phyloP scores from a whole-genome alignment of 1,140 invertebrate genomes.

The Aphelenchoides fujianensis region DNA sequence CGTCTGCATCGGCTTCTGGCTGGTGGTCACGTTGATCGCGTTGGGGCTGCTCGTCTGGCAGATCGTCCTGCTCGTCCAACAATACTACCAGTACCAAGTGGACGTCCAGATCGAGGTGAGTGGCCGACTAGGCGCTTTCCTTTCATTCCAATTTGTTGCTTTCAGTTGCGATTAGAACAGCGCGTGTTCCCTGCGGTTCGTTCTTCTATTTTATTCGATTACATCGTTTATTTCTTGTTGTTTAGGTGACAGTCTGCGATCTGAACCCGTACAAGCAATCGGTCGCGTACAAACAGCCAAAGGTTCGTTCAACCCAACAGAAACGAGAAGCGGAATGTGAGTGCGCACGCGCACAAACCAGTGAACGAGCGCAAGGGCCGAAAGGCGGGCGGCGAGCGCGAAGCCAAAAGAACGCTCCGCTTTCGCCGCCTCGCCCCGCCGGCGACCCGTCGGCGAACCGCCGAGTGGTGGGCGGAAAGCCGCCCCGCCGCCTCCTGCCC shows the following conservation, averaged over 20 bases:
- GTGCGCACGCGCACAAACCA: no score
- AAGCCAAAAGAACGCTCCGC: neutral
- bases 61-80: slow-evolving; percentile 28
- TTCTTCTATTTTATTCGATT: no score
- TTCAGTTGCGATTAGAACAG: slow-evolving; percentile 43
- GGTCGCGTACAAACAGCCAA: slow-evolving; percentile 26
- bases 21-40: slow-evolving; percentile 34
- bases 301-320: no score
- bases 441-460: neutral
- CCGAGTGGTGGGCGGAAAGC: neutral
- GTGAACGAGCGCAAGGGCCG: neutral
- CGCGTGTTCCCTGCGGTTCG: slow-evolving; percentile 36
- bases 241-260: slow-evolving; percentile 41
- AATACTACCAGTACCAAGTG: slow-evolving; percentile 36
- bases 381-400: neutral
- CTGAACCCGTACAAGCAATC: slow-evolving; percentile 32
- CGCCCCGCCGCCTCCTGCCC: neutral
- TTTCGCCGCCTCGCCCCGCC: neutral
- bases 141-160: neutral
- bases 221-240: no score
- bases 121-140: neutral
- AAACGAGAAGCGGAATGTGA: no score
- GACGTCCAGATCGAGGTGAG: slow-evolving; percentile 36
- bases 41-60: slow-evolving; percentile 38
- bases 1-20: slow-evolving; percentile 38